phyloP scores from a whole-genome alignment of 2,113 vertebrate species.

The Ochotona curzoniae region DNA sequence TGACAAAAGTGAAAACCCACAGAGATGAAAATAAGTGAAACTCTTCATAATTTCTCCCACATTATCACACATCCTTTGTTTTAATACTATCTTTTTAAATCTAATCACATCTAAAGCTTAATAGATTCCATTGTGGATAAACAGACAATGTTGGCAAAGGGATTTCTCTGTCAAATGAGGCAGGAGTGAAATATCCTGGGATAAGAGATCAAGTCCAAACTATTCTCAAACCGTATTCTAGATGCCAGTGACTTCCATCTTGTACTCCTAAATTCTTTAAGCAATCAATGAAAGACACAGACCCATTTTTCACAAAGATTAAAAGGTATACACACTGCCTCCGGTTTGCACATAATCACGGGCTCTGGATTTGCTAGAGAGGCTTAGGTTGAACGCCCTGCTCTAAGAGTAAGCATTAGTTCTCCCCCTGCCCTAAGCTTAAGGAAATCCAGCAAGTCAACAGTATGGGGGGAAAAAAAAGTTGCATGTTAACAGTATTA shows the following conservation, averaged over 20 bases:
- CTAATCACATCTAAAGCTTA: not conserved
- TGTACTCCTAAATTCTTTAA: constrained; percentile 11
- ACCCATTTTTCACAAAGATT: not conserved
- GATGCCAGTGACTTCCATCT: not conserved
- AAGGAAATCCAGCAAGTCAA: not conserved
- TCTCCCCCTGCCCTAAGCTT: not conserved
- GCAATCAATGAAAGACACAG: not conserved
- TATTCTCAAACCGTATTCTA: not conserved
- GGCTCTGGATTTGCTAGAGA: not conserved
- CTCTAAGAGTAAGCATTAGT: not conserved
- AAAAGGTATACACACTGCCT: not conserved
- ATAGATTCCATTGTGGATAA: not conserved
- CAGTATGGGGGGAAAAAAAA: not conserved
- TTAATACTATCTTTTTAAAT: constrained; percentile 20
- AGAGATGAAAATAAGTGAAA: not conserved
- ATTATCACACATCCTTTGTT: not conserved
- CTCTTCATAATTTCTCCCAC: not conserved
- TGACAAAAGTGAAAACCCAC: not conserved
- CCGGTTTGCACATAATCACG: not conserved
- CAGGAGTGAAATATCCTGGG: not conserved
- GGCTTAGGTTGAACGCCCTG: not conserved
- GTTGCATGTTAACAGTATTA: not conserved
- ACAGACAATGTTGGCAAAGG: not conserved
- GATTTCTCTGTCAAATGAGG: constrained; percentile 33
- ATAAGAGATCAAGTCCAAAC: not conserved